Evolutionary conservation across 2,888 invertebrate species (phyloP).

Genomic region (Xestia rhomboidea): DNA sequence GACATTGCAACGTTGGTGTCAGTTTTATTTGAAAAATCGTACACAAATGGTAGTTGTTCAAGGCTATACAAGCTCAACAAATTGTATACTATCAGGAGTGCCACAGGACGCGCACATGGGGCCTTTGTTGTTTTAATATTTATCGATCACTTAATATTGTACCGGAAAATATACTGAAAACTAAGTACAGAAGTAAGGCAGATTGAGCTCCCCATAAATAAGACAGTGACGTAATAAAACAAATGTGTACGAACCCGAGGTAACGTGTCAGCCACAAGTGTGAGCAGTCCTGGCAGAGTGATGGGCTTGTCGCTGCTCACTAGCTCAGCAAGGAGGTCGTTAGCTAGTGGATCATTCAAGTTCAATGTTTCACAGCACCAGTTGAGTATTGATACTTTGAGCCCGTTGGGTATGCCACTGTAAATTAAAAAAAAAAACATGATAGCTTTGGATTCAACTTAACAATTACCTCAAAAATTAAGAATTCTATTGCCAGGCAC

Average conservation of each 20-base stretch:
- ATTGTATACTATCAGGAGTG: not conserved
- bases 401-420: conserved; percentile 82
- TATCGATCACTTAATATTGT: not conserved
- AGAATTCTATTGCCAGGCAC: not conserved
- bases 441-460: not conserved
- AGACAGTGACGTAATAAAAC: not conserved
- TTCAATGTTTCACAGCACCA: conserved; percentile 86
- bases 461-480: not conserved
- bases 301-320: conserved; percentile 85
- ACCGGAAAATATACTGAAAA: not conserved
- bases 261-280: conserved; percentile 86
- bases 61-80: not conserved
- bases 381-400: conserved; percentile 84
- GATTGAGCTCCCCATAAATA: not conserved
- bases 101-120: not conserved
- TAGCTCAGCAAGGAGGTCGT: conserved; percentile 83
- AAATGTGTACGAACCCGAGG: conserved; percentile 77
- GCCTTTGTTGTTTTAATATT: not conserved
- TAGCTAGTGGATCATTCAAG: conserved; percentile 80
- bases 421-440: conserved; percentile 37
- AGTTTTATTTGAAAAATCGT: not conserved
- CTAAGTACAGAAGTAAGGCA: not conserved
- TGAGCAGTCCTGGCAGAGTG: conserved; percentile 81
- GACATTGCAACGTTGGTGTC: not conserved
- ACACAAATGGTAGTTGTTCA: not conserved